Evolutionary conservation across 2,797 vertebrate species (phyloP).

Genomic region (Dromococcyx pavoninus): DNA sequence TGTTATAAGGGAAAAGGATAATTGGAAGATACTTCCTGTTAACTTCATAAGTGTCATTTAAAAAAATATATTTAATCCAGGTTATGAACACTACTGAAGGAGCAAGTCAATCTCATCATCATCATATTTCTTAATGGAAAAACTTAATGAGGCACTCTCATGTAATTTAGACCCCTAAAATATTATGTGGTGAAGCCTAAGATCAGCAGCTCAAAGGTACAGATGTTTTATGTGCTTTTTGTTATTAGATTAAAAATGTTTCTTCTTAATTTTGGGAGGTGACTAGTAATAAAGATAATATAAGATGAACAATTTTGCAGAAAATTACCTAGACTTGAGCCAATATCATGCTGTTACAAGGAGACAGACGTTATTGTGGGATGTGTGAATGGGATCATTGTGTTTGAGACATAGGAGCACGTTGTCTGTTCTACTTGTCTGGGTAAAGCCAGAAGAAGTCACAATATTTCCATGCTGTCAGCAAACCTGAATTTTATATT

Average conservation of each 20-base stretch:
- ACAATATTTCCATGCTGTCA: background rate
- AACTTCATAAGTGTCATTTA: background rate
- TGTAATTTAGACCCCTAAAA: background rate
- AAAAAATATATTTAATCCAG: background rate
- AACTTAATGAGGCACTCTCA: background rate
- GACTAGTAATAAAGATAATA: background rate
- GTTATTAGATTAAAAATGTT: background rate
- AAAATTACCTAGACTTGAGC: background rate
- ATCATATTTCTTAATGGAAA: background rate
- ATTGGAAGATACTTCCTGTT: background rate
- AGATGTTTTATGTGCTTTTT: background rate
- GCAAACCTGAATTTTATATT: background rate
- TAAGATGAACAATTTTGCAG: background rate
- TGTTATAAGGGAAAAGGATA: background rate
- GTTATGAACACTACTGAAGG: background rate
- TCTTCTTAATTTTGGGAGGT: background rate
- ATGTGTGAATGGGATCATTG: background rate
- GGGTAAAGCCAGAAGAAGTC: background rate
- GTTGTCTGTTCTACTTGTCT: background rate
- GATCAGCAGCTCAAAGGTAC: background rate
- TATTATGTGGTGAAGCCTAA: background rate
- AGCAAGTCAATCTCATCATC: background rate
- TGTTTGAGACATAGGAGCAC: rapidly evolving
- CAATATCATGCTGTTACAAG: background rate
- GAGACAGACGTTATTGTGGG: background rate